These are phyloP conservation scores for Temnopleurus reevesii DNA, from an alignment of 53 echinoderm and acorn worm species.

Conservation along the genomic window DNA sequence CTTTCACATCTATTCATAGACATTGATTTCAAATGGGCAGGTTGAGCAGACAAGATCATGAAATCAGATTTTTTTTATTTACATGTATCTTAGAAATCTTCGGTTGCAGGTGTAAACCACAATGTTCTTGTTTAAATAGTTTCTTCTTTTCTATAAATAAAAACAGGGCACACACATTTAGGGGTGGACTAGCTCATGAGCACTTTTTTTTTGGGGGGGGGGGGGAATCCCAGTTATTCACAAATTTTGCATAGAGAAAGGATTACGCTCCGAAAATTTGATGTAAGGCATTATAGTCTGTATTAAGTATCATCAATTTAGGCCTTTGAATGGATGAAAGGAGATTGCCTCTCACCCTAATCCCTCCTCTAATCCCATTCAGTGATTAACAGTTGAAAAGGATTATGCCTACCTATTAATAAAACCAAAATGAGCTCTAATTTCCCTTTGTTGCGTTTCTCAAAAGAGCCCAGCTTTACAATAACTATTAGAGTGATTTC, in stretches of 20 bases:
- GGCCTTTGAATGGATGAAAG: neutral
- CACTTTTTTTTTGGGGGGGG: no score
- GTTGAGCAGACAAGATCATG: neutral
- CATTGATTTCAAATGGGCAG: neutral
- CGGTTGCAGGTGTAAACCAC: no score
- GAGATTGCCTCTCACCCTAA: neutral
- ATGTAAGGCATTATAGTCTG: neutral
- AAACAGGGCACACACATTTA: no score
- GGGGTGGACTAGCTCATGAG: no score
- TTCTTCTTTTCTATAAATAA: no score
- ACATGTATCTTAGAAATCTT: no score
- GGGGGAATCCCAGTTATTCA: no score
- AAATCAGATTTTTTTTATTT: no score
- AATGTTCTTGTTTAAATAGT: no score
- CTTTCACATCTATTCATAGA: neutral
- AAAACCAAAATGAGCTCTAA: neutral
- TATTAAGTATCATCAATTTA: conserved; percentile 1
- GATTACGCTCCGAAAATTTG: no score
- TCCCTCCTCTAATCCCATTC: neutral
- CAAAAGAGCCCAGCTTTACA: neutral
- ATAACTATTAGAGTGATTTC: neutral
- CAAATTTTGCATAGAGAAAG: no score
- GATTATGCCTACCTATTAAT: neutral
- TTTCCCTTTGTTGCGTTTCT: neutral
- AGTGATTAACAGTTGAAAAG: neutral